Conservation (phyloP, 2,888 invertebrate species). For the Pristionchus maxplancki region DNA sequence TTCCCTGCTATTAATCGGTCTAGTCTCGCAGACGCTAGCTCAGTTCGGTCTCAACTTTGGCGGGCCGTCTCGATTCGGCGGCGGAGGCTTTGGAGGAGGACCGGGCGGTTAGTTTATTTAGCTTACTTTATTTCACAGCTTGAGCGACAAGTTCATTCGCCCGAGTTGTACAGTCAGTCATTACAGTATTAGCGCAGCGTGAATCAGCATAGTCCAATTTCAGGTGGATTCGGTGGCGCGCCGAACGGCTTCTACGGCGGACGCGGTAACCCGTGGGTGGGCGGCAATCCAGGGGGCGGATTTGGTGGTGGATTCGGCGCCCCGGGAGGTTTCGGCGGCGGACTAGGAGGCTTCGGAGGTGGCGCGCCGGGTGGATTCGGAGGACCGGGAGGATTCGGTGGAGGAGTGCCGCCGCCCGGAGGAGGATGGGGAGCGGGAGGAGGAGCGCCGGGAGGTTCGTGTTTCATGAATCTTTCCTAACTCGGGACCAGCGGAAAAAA, state of each 20-base stretch:
- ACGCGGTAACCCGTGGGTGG: no score
- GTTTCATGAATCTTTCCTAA: neutral
- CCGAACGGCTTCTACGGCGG: neutral
- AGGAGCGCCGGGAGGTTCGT: conserved; percentile 24
- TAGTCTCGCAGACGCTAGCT: neutral
- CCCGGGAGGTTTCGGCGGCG: neutral
- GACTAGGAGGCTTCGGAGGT: conserved; percentile 8
- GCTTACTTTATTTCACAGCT: neutral
- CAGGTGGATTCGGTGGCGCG: conserved; percentile 8
- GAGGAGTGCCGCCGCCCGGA: neutral
- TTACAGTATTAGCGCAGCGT: neutral
- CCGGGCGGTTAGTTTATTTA: neutral
- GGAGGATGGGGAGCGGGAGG: neutral
- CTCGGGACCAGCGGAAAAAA: neutral
- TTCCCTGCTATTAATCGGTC: conserved; percentile 7
- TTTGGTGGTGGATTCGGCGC: neutral
- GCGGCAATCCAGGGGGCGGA: neutral
- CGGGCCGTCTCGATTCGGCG: neutral
- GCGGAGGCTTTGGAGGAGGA: conserved; percentile 19
- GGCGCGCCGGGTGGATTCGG: neutral
- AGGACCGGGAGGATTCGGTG: neutral
- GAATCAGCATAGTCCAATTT: neutral
- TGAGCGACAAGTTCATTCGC: no score
- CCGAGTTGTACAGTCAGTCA: neutral
- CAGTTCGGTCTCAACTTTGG: neutral